Evolutionary conservation across 2,797 vertebrate genomes (phyloP), one percentile per base, ranked within the genome.

Genomic region (Gymnothorax reevesii): DNA sequence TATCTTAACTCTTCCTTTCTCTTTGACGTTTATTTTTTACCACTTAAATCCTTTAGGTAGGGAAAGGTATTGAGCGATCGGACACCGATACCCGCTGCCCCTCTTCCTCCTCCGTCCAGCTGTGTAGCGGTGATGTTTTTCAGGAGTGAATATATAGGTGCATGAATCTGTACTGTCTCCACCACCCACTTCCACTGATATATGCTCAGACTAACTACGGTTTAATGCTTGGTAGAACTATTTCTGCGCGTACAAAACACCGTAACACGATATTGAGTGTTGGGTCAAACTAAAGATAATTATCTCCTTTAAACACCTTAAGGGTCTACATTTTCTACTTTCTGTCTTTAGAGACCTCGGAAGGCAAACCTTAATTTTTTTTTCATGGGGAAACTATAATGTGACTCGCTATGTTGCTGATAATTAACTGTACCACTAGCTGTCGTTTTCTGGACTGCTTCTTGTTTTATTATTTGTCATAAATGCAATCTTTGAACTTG

Each of bases 401-500:
- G 89, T 92, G 92, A 93, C 88, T 87, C 90, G 90, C 86, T 89
- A 52, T 90, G 89, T 90, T 89, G 88, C 93, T 42, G 73, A 42
- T 52, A 77, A 7, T 77, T 77, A 7, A 93, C 89, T 88, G 91
- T 92, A 94, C 92, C 94, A 93, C 87, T 69, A 84, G 94, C 90
- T 94, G 91, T 94, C 88, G 93, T 92, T 92, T 91, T 92, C 75
- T 85, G 88, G 92, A 93, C 33, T 20, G 33, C 33, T 6, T 77
- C 42, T 49, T 49, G 13, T 15, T 52, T 77, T 52, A 92, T 92
- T 92, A 94, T 92, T 95, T 95, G 90, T 92, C 92, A 89, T 73
- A 92, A 91, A 90, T 91, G 90, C 92, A 93, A 95, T 94, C 91
- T 87, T 42, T 69, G 92, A 86, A 92, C 93, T 94, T 96, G 95